Percentiles rank a stretch among this genome's conserved stretches.
These are phyloP conservation scores for Gallinago paraguaiae DNA, from an alignment of 2,113 vertebrate genomes.

Conservation along the genomic window DNA sequence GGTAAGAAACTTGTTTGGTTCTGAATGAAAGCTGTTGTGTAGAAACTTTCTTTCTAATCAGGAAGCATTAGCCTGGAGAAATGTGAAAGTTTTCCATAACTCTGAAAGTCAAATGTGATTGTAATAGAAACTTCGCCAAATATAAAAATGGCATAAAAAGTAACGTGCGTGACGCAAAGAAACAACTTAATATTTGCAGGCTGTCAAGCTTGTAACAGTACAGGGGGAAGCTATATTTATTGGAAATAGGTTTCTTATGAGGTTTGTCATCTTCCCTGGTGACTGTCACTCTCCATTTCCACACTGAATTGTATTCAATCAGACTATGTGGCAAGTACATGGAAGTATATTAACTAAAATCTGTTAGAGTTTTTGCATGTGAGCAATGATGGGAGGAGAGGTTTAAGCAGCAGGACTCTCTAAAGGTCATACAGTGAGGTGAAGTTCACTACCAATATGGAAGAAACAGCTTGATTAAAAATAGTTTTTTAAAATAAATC, in stretches of 20 bases:
- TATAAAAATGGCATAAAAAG: neutral
- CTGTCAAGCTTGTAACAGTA: constrained; percentile 9
- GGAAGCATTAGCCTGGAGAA: neutral
- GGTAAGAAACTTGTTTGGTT: neutral
- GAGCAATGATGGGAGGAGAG: neutral
- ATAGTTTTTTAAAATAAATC: neutral
- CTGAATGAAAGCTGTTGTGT: neutral
- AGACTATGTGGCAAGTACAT: neutral
- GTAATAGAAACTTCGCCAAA: constrained; percentile 4
- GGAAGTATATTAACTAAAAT: neutral
- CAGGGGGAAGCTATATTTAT: neutral
- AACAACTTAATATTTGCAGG: neutral
- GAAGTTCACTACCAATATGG: neutral
- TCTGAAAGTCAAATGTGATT: constrained; percentile 1
- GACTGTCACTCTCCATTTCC: constrained; percentile 48
- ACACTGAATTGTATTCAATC: constrained; percentile 33
- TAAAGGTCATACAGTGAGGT: neutral
- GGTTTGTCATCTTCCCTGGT: constrained; percentile 57
- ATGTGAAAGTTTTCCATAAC: neutral
- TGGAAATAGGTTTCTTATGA: neutral
- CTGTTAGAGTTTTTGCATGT: neutral
- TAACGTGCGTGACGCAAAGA: neutral
- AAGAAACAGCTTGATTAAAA: neutral
- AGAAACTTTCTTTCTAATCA: neutral
- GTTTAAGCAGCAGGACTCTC: neutral